Conservation (phyloP, 2,797 vertebrate species). For the Halcyon leucocephala region DNA sequence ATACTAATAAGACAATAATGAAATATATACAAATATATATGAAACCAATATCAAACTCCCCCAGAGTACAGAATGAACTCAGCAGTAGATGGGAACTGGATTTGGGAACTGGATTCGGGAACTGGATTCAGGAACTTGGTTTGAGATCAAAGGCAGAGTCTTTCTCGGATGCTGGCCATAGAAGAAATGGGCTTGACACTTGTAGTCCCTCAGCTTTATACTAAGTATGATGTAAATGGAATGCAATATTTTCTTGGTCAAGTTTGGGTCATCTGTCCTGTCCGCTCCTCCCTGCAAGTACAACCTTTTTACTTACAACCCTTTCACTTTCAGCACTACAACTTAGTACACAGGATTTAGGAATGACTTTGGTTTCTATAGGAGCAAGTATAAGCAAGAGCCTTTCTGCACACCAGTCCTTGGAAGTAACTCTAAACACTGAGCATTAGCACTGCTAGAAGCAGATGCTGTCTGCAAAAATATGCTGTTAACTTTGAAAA, state of each 20-base stretch:
- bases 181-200: no score
- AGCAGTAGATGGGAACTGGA: neutral
- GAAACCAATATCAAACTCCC: neutral
- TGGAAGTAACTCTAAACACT: no score
- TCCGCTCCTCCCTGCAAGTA: no score
- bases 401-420: no score
- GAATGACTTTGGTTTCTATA: no score
- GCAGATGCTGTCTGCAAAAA: neutral
- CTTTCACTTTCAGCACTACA: no score
- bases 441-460: no score
- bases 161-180: neutral
- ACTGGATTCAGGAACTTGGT: neutral
- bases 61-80: neutral
- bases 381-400: no score
- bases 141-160: neutral
- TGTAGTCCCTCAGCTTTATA: neutral
- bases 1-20: neutral
- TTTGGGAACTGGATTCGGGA: neutral
- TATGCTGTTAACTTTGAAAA: neutral
- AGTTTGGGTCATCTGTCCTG: no score
- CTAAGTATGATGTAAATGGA: neutral
- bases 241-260: no score
- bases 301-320: no score
- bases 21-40: neutral
- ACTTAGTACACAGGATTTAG: no score